Base-by-base conservation (phyloP, 2,888 invertebrate species). In the Hemicrepidius hirtus region DNA sequence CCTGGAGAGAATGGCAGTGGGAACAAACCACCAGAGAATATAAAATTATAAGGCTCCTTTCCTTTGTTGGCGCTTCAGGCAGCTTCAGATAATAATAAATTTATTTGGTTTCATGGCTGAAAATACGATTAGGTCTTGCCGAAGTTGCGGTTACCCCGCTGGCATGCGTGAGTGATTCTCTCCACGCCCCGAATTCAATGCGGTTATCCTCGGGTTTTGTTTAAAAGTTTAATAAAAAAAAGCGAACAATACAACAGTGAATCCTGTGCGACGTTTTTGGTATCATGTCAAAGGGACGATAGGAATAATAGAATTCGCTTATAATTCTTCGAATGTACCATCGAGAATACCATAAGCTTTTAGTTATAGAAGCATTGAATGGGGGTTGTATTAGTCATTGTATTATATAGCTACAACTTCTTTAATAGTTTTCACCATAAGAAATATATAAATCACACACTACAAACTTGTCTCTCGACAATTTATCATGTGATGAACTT, bases 11-110 rank as follows among this genome's bases (percentile, higher is more conserved):
- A 73, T 71, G 75, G 68, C 66, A 74, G 68, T 75, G 76, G 71
- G 69, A 74, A 76, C 77, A 75, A 76, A 76, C 76, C 76, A 68
- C 76, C 66, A 68, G 75, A 75, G 78, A 78, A 78, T 78, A 73
- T 73, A 78, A 78, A 78, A 78, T 77, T 78, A 78, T 77, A 77
- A 75, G 71, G 71, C 74, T 74, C 71, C 73, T 75, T 78, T 76
- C 71, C 73, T 73, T 75, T 75, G 73, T 73, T 73, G 68, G 73
- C 73, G 68, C 73, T 73, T 66, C 68, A 69, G 73, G 64, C 70
- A 59, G 64, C 63, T 63, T 63, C 69, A 37, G 70, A 70, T 70
- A 65, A 73, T 73, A 73, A 73, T 73, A 73, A 73, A 73, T 73
- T 73, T 73, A 73, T 64, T 73, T 68, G 64, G 73, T 73, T 73